Conservation (phyloP, 2,113 vertebrate genomes). For the Engraulis encrasicolus region DNA sequence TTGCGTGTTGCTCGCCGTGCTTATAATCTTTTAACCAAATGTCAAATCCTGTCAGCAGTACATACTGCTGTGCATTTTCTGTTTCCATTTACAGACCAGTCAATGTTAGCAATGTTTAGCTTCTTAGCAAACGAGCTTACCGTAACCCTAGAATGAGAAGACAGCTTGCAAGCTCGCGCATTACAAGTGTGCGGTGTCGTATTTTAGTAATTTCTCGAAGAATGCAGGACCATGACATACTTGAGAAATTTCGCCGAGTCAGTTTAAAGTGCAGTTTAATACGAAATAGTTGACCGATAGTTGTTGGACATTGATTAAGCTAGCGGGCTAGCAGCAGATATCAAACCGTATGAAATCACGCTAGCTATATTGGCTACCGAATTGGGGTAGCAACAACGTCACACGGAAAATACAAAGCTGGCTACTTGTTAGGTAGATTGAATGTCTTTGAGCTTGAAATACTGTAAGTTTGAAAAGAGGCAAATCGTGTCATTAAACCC, state of each 20-base stretch:
- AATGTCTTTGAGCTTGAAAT: background rate
- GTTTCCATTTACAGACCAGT: background rate
- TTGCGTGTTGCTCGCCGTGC: too few relatives aligned
- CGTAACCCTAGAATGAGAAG: background rate
- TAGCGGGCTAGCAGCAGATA: background rate
- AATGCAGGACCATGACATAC: background rate
- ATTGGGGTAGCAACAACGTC: conserved; percentile 25
- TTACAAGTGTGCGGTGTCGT: background rate
- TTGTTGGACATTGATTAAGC: background rate
- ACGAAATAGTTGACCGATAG: background rate
- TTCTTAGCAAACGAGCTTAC: background rate
- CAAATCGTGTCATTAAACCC: background rate
- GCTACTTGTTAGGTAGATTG: background rate
- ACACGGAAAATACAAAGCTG: conserved; percentile 16
- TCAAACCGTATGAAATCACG: too few relatives aligned
- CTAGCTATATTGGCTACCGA: background rate
- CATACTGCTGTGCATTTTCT: too few relatives aligned
- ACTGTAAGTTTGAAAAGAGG: background rate
- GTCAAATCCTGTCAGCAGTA: too few relatives aligned
- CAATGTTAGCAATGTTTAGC: background rate
- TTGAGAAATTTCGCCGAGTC: background rate
- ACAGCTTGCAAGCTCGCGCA: background rate
- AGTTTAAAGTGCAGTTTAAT: background rate
- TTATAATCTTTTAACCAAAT: too few relatives aligned
- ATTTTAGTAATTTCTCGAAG: background rate